Conservation (phyloP, 2,113 vertebrate genomes). For the Nannobrachium achirus region DNA sequence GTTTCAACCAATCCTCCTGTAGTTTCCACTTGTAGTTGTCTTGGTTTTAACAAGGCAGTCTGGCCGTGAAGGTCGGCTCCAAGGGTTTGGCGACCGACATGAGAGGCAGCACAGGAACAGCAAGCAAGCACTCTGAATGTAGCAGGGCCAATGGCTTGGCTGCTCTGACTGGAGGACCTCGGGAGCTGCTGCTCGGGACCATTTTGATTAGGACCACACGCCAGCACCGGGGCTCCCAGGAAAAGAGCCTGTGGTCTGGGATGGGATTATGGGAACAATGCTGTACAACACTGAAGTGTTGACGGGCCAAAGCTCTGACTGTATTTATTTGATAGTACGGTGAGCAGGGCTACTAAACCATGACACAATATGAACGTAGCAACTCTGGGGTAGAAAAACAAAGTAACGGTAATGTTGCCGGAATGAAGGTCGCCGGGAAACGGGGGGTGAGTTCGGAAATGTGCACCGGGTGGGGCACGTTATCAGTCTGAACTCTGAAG, state of each 20-base stretch:
- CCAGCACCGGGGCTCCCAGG: conserved; percentile 24
- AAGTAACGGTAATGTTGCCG: too few relatives aligned
- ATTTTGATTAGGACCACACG: conserved; percentile 15
- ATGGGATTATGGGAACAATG: conserved; percentile 2
- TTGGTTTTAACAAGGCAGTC: conserved; percentile 31
- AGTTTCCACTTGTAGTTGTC: conserved; percentile 44
- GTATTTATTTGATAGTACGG: conserved; percentile 46
- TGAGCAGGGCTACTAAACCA: conserved; percentile 36
- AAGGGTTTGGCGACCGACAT: conserved; percentile 48
- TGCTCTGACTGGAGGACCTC: neutral
- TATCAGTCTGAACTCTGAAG: too few relatives aligned
- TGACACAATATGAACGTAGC: too few relatives aligned
- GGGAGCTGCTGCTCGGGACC: conserved; percentile 14
- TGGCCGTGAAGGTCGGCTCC: conserved; percentile 46
- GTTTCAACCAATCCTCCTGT: conserved; percentile 37
- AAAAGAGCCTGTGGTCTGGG: conserved; percentile 41
- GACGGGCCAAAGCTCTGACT: conserved; percentile 8
- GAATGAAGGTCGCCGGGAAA: too few relatives aligned
- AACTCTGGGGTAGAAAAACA: too few relatives aligned
- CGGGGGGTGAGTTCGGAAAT: too few relatives aligned
- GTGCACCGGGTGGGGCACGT: too few relatives aligned
- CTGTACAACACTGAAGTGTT: neutral
- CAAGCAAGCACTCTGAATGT: conserved; percentile 12
- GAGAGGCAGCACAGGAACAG: conserved; percentile 15
- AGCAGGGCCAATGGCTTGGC: conserved; percentile 20